A percentile compares a stretch with the other conserved stretches of the same genome.
Evolutionary conservation across 2,888 invertebrate species (phyloP).

Genomic region (Folsomia candida): DNA sequence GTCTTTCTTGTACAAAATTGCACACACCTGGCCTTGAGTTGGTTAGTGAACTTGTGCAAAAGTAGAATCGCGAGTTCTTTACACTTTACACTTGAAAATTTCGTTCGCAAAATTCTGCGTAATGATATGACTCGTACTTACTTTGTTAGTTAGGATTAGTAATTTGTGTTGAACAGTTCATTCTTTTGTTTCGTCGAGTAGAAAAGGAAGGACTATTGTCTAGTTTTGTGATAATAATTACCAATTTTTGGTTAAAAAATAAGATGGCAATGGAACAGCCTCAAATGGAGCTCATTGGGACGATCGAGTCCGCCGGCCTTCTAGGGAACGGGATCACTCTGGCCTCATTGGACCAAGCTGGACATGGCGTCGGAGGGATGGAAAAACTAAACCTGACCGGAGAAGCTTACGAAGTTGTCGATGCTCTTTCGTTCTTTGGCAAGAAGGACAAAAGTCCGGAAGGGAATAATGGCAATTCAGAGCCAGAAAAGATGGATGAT

Average conservation of each 20-base stretch:
- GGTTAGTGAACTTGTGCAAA: no score
- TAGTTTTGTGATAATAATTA: background rate
- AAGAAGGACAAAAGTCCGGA: background rate
- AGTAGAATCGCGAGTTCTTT: no score
- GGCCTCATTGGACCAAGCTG: background rate
- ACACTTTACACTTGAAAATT: no score
- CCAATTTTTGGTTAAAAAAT: background rate
- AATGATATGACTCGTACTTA: no score
- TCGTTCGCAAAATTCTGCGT: no score
- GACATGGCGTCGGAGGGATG: background rate
- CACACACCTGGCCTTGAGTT: no score
- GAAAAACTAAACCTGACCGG: background rate
- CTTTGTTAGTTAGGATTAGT: background rate
- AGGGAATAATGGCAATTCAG: background rate
- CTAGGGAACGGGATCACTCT: background rate
- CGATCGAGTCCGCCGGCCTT: background rate
- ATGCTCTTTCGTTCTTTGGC: constrained; percentile 38
- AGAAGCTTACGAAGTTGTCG: constrained; percentile 22
- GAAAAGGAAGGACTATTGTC: background rate
- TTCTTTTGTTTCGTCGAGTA: background rate
- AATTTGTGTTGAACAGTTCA: no score
- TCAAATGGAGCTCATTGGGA: background rate
- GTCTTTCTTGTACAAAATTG: no score
- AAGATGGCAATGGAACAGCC: constrained; percentile 8
- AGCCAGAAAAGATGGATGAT: constrained; percentile 33